These are phyloP conservation scores for Biston stratarius DNA, from an alignment of 2,888 invertebrate genomes.

Conservation along the genomic window DNA sequence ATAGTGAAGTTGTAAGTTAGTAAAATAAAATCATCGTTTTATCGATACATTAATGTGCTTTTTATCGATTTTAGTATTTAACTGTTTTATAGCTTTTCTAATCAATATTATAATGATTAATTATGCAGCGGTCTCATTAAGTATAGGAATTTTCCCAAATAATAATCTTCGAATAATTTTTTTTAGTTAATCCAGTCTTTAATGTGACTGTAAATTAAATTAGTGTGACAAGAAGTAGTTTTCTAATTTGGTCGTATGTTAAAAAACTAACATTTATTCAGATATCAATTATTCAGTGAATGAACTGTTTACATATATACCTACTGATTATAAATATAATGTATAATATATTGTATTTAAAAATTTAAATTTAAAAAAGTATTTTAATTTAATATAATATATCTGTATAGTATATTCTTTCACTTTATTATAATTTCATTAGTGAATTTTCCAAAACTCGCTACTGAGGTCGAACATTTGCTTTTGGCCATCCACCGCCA, in stretches of 20 bases:
- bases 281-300: too few relatives aligned
- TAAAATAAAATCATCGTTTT: constrained; percentile 16
- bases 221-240: constrained; percentile 10
- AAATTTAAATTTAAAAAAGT: too few relatives aligned
- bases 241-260: neutral
- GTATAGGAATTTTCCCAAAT: constrained; percentile 9
- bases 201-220: constrained; percentile 17
- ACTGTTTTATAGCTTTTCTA: constrained; percentile 25
- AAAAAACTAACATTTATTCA: neutral
- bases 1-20: constrained; percentile 13
- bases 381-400: too few relatives aligned
- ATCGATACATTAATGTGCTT: constrained; percentile 16
- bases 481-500: too few relatives aligned
- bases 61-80: constrained; percentile 20
- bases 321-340: too few relatives aligned
- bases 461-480: too few relatives aligned
- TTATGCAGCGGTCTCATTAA: constrained; percentile 31
- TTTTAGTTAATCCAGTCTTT: constrained; percentile 3
- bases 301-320: too few relatives aligned
- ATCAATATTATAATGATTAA: constrained; percentile 33
- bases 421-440: too few relatives aligned
- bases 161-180: neutral
- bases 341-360: too few relatives aligned
- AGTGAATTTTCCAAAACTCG: too few relatives aligned
- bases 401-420: too few relatives aligned